Conservation (phyloP, 1,140 invertebrate species). For the Monomorium pharaonis region DNA sequence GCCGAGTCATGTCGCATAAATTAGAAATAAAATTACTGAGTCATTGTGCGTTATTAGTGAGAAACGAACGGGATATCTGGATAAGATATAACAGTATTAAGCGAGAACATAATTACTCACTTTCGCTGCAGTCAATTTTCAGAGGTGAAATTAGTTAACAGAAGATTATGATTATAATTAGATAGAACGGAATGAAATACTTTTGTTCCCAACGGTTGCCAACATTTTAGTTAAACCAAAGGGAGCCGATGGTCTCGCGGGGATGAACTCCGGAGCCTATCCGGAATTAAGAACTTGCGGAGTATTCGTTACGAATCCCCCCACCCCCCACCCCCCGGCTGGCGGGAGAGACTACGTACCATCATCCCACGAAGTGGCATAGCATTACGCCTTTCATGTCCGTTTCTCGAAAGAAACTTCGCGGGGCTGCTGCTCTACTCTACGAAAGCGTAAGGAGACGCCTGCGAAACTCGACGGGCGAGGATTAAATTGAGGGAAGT, state of each 20-base stretch:
- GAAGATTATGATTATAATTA: neutral
- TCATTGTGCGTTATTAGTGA: neutral
- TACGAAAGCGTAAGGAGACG: constrained; percentile 46
- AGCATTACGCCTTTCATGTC: constrained; percentile 43
- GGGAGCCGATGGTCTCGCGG: neutral
- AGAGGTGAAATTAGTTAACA: neutral
- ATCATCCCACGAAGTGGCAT: neutral
- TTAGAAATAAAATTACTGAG: neutral
- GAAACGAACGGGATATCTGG: neutral
- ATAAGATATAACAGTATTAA: neutral
- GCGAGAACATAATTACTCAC: neutral
- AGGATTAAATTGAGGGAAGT: constrained; percentile 59
- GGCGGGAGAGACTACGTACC: constrained; percentile 39
- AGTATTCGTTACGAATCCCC: constrained; percentile 33
- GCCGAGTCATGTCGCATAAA: neutral
- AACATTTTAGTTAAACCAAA: neutral
- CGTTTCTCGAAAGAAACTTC: constrained; percentile 61
- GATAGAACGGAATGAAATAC: neutral
- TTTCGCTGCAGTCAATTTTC: neutral
- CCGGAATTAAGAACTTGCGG: constrained; percentile 48
- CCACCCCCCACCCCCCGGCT: too few relatives aligned
- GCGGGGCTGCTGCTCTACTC: constrained; percentile 49
- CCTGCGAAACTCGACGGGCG: constrained; percentile 39
- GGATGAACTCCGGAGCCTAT: constrained; percentile 35
- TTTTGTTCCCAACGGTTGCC: neutral